Evolutionary conservation across 2,888 invertebrate genomes (phyloP), one percentile per base, ranked within the genome.

Genomic region (Eupsilia transversa): DNA sequence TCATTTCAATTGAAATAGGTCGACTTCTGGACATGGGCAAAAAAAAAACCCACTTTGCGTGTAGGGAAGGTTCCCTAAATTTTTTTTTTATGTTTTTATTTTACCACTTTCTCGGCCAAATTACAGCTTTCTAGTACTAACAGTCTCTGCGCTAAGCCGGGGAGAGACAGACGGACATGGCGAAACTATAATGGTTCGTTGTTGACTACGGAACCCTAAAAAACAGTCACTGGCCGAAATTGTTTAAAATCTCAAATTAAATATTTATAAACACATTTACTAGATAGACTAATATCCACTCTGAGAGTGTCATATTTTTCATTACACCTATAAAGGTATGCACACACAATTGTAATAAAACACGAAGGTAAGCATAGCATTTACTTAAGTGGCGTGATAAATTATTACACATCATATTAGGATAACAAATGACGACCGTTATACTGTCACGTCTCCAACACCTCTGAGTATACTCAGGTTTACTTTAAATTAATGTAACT

Each of bases 381-480:
- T 79, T 75, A 74, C 68, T 71, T 72, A 73, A 79, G 69, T 56
- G 72, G 17, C 46, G 35, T 74, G 77, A 84, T 85, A 71, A 77
- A 84, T 84, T 70, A 79, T 72, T 57, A 61, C 63, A 54, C 77
- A 49, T 79, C 79, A 72, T 74, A 72, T 82, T 71, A 74, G 33
- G 64, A 69, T 77, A 73, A 85, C 60, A 77, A 72, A 85, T 85
- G 83, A 71, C 56, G 27, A 43, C 14, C n/a, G 70, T 73, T 72
- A 79, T 56, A 46, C 60, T 70, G 72, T 75, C 63, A 64, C 65
- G 43, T 69, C 46, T 56, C 61, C 38, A 56, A 71, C 70, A 70
- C 35, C 10, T 74, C n/a, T 61, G 74, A 66, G 52, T 76, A 66
- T 66, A 56, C 70, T 77, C 9, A 38, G 38, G 57, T 70, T 81